These are phyloP conservation scores for Sceloporus undulatus DNA, from an alignment of 2,113 vertebrate species.

Conservation along the genomic window DNA sequence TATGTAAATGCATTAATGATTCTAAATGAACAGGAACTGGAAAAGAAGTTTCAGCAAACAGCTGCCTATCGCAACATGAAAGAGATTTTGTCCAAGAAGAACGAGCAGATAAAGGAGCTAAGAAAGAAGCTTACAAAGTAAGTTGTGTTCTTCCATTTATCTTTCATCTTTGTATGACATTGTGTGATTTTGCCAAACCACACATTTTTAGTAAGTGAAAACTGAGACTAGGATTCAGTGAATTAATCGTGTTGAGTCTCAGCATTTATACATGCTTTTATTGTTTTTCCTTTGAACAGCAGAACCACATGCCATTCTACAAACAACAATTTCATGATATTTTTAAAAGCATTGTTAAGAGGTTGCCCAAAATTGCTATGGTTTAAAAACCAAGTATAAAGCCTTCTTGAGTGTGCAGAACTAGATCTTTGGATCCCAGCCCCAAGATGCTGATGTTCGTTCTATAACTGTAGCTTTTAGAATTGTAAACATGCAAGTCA, in stretches of 20 bases:
- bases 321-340: neutral
- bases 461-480: neutral
- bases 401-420: neutral
- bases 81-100: conserved; percentile 95
- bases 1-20: conserved; percentile 15
- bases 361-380: neutral
- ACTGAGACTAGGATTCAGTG: neutral
- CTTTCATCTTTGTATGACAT: neutral
- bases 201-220: conserved; percentile 10
- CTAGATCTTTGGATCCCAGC: neutral
- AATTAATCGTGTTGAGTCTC: neutral
- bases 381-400: neutral
- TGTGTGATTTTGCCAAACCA: conserved; percentile 9
- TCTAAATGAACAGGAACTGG: conserved; percentile 83
- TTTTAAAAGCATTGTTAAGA: neutral
- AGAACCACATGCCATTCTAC: neutral
- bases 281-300: neutral
- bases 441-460: neutral
- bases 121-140: conserved; percentile 89
- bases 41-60: conserved; percentile 98
- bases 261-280: neutral
- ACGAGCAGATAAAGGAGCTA: conserved; percentile 95
- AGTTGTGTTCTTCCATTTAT: conserved; percentile 27
- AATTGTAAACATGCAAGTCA: neutral
- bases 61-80: conserved; percentile 97